Evolutionary conservation across 2,797 vertebrate genomes (phyloP).

Genomic region (Enteromius afrohamiltoni): DNA sequence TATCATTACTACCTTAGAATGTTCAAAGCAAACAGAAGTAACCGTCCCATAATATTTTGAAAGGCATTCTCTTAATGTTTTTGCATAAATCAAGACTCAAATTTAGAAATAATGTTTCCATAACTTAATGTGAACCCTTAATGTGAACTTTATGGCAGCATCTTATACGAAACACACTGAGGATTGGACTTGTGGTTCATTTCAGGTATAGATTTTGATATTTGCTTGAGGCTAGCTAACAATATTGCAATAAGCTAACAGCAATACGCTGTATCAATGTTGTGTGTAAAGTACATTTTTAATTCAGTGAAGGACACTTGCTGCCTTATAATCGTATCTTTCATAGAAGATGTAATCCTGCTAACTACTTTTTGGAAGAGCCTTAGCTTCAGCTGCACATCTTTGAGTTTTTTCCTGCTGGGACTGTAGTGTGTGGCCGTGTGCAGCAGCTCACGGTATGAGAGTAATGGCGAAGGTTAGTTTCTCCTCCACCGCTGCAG

Average conservation of each 20-base stretch:
- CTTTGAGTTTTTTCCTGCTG: background rate
- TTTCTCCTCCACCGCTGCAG: background rate
- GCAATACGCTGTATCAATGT: too few species aligned
- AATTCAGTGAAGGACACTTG: background rate
- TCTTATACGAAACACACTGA: background rate
- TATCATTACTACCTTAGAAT: background rate
- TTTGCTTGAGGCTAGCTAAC: background rate
- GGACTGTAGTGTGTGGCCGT: background rate
- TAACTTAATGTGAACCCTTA: background rate
- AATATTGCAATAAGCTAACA: background rate
- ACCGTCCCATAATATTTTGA: background rate
- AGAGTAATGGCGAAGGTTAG: constrained; percentile 10
- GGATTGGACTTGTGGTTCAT: background rate
- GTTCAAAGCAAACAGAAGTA: background rate
- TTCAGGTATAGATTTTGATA: background rate
- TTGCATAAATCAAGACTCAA: background rate
- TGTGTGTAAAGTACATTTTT: background rate
- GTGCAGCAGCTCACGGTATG: background rate
- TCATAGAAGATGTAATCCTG: background rate
- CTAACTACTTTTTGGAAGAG: background rate
- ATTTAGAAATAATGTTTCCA: background rate
- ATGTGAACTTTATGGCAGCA: background rate
- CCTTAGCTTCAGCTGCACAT: background rate
- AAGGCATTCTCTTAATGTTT: background rate
- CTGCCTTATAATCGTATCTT: background rate